Evolutionary conservation across 2,113 vertebrate species (phyloP), one percentile per base, ranked within the genome.

Genomic region (Catharus bicknelli): DNA sequence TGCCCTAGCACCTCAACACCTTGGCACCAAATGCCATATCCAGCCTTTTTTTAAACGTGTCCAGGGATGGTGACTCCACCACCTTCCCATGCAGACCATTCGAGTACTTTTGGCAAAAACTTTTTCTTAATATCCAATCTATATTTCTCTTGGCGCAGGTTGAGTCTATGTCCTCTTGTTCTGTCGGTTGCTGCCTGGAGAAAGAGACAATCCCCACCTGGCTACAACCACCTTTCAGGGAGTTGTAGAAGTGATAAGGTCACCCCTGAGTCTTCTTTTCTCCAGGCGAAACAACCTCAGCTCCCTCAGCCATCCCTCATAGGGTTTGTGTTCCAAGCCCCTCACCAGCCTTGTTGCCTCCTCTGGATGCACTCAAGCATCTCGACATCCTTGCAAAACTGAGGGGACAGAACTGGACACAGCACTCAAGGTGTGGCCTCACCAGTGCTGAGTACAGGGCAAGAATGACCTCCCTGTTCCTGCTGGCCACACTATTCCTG

Each of bases 141-240:
- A 4, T 14, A 38, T 29, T 38, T 30, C 11, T 43, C 55, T 30
- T 59, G 26, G 1, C 1, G 0, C 55, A 75, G n/a, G n/a, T 32
- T 25, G 1, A 38, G 21, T 3, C 11, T 30, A 8, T 18, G 43
- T 19, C n/a, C 27, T 38, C 55, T 59, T 0, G 0, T 48, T 75
- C 9, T 59, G 55, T 25, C n/a, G 14, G 16, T 25, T 5, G 15
- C 6, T 47, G 14, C 11, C n/a, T 48, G 34, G 26, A 8, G 18
- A 51, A 50, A 29, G 13, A 51, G 47, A 29, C 13, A 38, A 7
- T 1, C 18, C 34, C 10, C 25, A 51, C n/a, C 47, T 38, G 26
- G 1, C 25, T 29, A 16, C n/a, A 38, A 0, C 13, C 47, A 69
- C 34, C 47, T 29, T 69, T 38, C 19, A 69, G 34, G 26, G 0